These are phyloP conservation scores for Chaetops frenatus DNA, from an alignment of 2,113 vertebrate genomes.

Conservation along the genomic window DNA sequence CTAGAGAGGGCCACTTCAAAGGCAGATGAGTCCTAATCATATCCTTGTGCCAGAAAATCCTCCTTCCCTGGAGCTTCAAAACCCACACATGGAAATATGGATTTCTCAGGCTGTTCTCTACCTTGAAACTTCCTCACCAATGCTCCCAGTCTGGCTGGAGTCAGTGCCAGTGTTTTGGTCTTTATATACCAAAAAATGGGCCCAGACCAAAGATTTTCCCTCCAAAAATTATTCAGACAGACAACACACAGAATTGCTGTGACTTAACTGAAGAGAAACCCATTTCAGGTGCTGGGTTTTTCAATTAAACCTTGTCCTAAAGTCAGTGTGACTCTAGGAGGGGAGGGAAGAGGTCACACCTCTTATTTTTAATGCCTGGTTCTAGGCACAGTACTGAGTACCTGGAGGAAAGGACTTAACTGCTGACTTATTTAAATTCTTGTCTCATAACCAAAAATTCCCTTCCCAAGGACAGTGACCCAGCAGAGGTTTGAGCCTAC, in stretches of 20 bases:
- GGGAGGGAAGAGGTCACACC: background rate
- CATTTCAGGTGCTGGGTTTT: background rate
- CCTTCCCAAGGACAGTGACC: background rate
- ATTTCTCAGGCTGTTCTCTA: background rate
- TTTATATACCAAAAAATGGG: background rate
- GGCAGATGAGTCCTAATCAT: background rate
- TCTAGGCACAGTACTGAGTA: background rate
- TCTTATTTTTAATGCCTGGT: background rate
- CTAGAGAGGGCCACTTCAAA: background rate
- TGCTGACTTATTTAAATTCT: background rate
- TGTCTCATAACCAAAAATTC: background rate
- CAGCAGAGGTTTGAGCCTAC: background rate
- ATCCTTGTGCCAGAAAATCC: background rate
- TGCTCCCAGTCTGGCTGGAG: background rate
- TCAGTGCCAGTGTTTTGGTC: background rate
- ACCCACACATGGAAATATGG: rapidly evolving
- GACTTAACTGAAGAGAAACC: background rate
- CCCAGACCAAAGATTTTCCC: background rate
- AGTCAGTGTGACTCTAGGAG: background rate
- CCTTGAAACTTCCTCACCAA: background rate
- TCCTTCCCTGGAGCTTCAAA: background rate
- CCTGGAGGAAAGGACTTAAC: background rate
- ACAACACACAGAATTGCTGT: background rate
- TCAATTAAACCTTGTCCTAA: background rate
- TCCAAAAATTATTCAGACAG: background rate